Evolutionary conservation across 1,140 invertebrate species (phyloP), one percentile per base, ranked within the genome.

Genomic region (Chelonus insularis): DNA sequence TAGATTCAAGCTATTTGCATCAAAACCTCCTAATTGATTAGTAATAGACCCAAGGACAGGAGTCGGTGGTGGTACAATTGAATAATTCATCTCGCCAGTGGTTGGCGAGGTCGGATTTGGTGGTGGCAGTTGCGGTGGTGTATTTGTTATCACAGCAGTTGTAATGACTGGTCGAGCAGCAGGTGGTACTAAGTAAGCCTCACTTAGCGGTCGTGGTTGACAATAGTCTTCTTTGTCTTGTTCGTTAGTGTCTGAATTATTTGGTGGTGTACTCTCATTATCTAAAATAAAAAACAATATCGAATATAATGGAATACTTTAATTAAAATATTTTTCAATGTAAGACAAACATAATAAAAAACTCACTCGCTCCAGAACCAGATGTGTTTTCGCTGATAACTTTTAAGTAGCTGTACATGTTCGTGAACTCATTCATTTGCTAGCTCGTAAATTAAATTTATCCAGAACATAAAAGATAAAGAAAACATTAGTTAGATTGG

Each of bases 371-470:
- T 21, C 74, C 80, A 65, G 83, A 78, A 29, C 62, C 55, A 14
- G 65, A 66, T 48, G 70, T 69, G 54, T 72, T 78, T 63, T 89
- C 86, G 23, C 86, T 88, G 75, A 92, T 88, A 59, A 90, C 90
- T 78, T 92, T 92, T 65, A 92, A 84, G 75, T 91, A 92, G 70
- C 88, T 89, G 71, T 93, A 93, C 84, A 92, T 90, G 72, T 88
- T 92, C 20, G 88, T 88, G 66, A 92, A 88, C 74, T 93, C 90
- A 74, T 91, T 91, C 85, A 87, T 87, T 84, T 88, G 83, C 83
- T 84, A 74, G 48, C 63, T 62, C 62, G 50, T 37, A 57, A 50
- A 11, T 21, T 51, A 18, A 41, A 23, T 34, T 11, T 43, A 25
- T 18, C 59, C 64, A 59, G 64, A 66, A 68, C 68, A 72, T 70